Percentiles rank a stretch among this genome's conserved stretches.
phyloP scores from a whole-genome alignment of 2,888 invertebrate species.

The Ariolimax columbianus region DNA sequence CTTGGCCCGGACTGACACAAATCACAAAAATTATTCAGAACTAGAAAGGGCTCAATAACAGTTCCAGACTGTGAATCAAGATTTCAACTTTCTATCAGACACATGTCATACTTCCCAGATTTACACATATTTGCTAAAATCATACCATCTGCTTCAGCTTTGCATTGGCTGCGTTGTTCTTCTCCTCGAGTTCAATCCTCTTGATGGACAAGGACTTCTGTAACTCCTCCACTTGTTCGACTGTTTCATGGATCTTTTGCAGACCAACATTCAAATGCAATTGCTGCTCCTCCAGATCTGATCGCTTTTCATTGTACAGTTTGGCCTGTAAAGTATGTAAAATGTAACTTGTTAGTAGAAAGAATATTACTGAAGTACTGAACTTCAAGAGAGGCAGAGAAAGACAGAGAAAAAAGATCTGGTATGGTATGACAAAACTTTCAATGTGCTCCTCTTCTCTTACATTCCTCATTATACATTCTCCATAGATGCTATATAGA shows the following conservation, averaged over 20 bases:
- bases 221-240: conserved; percentile 99
- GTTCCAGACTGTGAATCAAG: too few species aligned
- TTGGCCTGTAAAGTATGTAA: conserved; percentile 82
- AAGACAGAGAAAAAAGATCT: too few species aligned
- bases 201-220: conserved; percentile 98
- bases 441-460: too few species aligned
- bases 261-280: conserved; percentile 98
- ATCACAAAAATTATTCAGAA: too few species aligned
- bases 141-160: conserved; percentile 97
- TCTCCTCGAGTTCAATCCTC: conserved; percentile 89
- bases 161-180: conserved; percentile 99
- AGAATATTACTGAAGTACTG: too few species aligned
- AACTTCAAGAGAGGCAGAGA: too few species aligned
- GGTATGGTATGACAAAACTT: too few species aligned
- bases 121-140: not conserved
- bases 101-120: not conserved
- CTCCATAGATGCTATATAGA: too few species aligned
- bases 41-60: too few species aligned
- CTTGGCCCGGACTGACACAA: too few species aligned
- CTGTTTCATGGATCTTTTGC: conserved; percentile 98
- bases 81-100: too few species aligned
- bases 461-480: too few species aligned
- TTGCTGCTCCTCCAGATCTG: conserved; percentile 98
- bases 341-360: not conserved
- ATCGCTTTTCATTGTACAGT: conserved; percentile 96